Evolutionary conservation across 2,888 invertebrate genomes (phyloP).

Genomic region (Sclerodermus sp.): DNA sequence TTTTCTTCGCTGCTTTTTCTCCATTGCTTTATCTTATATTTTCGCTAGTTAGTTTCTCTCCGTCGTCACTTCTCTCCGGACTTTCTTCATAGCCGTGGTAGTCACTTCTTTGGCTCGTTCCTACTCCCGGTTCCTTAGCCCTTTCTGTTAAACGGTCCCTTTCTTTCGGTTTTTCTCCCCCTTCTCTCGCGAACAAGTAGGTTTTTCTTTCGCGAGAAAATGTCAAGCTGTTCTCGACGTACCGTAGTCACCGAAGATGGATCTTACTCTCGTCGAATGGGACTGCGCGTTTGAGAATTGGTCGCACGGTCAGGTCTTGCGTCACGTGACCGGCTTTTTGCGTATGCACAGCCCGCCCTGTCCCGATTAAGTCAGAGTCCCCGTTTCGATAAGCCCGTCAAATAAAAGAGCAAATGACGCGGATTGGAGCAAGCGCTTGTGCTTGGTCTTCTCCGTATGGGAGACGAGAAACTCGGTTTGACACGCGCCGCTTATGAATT

Average conservation of each 20-base stretch:
- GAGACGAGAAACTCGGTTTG: too few relatives aligned
- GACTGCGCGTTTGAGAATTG: too few relatives aligned
- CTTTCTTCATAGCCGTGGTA: neutral
- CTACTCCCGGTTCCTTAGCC: slow-evolving; percentile 1
- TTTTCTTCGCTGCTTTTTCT: neutral
- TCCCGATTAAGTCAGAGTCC: too few relatives aligned
- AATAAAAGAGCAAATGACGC: too few relatives aligned
- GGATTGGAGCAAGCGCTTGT: too few relatives aligned
- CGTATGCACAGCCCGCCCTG: too few relatives aligned
- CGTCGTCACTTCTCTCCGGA: neutral
- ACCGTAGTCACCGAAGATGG: slow-evolving; percentile 25
- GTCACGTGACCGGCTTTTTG: too few relatives aligned
- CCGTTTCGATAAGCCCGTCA: too few relatives aligned
- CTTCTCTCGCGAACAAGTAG: slow-evolving; percentile 6
- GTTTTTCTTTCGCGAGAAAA: slow-evolving; percentile 26
- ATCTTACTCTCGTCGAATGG: slow-evolving; percentile 8
- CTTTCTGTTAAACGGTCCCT: neutral
- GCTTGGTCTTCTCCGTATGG: too few relatives aligned
- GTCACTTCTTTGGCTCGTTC: neutral
- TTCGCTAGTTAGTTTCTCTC: neutral
- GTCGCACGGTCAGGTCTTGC: too few relatives aligned
- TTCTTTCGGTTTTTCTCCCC: neutral
- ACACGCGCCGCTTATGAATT: too few relatives aligned
- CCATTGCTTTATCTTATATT: neutral
- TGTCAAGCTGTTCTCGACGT: slow-evolving; percentile 23